These are phyloP conservation scores for Pyrochroa serraticornis DNA, from an alignment of 2,888 invertebrate genomes.

Conservation along the genomic window DNA sequence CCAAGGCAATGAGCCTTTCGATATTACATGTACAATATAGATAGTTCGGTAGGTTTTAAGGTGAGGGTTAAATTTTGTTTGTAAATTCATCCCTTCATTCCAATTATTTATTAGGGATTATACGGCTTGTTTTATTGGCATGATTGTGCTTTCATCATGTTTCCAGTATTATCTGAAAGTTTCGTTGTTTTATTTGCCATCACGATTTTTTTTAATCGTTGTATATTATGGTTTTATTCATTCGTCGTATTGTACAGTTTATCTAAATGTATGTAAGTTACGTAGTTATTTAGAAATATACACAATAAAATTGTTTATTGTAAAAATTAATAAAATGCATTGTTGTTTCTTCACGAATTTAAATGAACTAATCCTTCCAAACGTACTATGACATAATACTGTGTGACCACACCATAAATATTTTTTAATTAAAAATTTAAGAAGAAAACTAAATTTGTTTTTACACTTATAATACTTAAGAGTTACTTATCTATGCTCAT, in stretches of 20 bases:
- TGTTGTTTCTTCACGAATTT: slow-evolving; percentile 36
- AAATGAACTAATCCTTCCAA: slow-evolving; percentile 77
- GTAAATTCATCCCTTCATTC: slow-evolving; percentile 45
- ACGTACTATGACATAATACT: too few species aligned
- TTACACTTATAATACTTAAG: too few species aligned
- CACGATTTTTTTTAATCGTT: slow-evolving; percentile 9
- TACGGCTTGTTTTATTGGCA: slow-evolving; percentile 27
- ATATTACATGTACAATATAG: slow-evolving; percentile 44
- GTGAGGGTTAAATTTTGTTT: slow-evolving; percentile 42
- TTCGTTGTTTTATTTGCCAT: slow-evolving; percentile 13
- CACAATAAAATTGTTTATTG: slow-evolving; percentile 25
- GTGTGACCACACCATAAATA: too few species aligned
- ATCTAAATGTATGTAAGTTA: slow-evolving; percentile 19
- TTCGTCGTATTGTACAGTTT: slow-evolving; percentile 24
- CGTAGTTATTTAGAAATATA: slow-evolving; percentile 18
- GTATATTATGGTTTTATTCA: slow-evolving; percentile 20
- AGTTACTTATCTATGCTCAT: too few species aligned
- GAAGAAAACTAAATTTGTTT: too few species aligned
- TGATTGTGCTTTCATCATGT: neutral
- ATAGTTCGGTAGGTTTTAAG: slow-evolving; percentile 32
- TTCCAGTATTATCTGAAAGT: slow-evolving; percentile 18
- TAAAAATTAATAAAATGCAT: slow-evolving; percentile 31
- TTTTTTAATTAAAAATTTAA: too few species aligned
- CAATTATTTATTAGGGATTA: slow-evolving; percentile 41
- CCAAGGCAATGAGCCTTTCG: slow-evolving; percentile 31